Conservation (phyloP, 2,888 invertebrate genomes). For the Drosophila nr. perissopoda region DNA sequence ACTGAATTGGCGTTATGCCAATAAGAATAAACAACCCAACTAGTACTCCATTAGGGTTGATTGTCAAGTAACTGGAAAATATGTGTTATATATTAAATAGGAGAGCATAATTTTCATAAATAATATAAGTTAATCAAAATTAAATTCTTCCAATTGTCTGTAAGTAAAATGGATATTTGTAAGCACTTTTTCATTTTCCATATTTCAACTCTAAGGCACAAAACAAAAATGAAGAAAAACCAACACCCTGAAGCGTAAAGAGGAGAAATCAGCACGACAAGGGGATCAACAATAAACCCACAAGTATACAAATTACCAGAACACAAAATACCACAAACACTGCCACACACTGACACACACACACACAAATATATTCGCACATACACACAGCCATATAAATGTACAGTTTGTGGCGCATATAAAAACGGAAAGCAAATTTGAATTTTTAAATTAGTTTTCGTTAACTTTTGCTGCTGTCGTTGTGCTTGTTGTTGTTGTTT, state of each 20-base stretch:
- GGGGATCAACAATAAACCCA: conserved; percentile 79
- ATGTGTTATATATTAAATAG: neutral
- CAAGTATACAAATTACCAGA: conserved; percentile 82
- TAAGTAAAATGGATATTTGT: neutral
- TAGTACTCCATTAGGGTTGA: neutral
- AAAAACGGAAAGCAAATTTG: conserved; percentile 83
- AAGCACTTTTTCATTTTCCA: neutral
- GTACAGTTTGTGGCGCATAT: conserved; percentile 78
- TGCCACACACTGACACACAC: conserved; percentile 13
- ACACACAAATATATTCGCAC: conserved; percentile 7
- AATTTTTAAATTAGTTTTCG: conserved; percentile 85
- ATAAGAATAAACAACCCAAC: neutral
- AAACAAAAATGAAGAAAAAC: conserved; percentile 14
- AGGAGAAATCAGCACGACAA: conserved; percentile 47
- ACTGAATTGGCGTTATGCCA: conserved; percentile 10
- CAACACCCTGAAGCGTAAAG: neutral
- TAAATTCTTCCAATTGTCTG: neutral
- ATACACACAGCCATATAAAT: conserved; percentile 68
- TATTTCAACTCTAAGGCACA: conserved; percentile 46
- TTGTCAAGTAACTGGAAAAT: neutral
- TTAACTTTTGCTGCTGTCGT: conserved; percentile 79
- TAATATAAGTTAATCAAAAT: neutral
- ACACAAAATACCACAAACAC: conserved; percentile 63
- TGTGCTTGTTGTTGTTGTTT: conserved; percentile 18
- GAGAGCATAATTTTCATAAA: neutral